Conservation (phyloP, 2,113 vertebrate genomes). For the Columbina picui region DNA sequence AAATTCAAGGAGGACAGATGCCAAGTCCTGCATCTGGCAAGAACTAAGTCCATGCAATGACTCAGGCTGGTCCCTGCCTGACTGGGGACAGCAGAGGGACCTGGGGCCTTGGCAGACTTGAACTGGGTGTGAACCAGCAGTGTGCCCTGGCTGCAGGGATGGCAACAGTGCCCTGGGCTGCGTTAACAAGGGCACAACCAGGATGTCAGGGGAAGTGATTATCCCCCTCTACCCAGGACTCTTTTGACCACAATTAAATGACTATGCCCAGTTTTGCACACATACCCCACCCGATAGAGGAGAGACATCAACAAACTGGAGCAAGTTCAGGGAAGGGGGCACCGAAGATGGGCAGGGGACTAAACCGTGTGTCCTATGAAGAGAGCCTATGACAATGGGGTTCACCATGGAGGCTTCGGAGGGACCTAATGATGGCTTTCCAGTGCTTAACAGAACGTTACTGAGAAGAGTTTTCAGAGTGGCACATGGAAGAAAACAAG, state of each 20-base stretch:
- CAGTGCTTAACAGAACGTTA: background rate
- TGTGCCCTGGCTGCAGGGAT: background rate
- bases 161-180: background rate
- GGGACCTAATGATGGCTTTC: background rate
- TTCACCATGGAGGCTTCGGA: background rate
- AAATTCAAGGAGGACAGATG: background rate
- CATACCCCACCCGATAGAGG: fast-evolving
- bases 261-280: background rate
- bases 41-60: background rate
- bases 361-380: background rate
- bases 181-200: background rate
- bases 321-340: background rate
- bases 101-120: background rate
- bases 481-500: fast-evolving
- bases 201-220: background rate
- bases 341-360: background rate
- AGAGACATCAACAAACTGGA: background rate
- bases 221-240: background rate
- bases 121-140: background rate
- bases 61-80: background rate
- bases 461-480: background rate
- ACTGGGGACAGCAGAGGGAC: background rate
- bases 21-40: background rate
- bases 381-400: background rate
- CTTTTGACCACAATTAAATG: background rate